Evolutionary conservation across 1,140 invertebrate genomes (phyloP), one percentile per base, ranked within the genome.

Genomic region (Papilio machaon): DNA sequence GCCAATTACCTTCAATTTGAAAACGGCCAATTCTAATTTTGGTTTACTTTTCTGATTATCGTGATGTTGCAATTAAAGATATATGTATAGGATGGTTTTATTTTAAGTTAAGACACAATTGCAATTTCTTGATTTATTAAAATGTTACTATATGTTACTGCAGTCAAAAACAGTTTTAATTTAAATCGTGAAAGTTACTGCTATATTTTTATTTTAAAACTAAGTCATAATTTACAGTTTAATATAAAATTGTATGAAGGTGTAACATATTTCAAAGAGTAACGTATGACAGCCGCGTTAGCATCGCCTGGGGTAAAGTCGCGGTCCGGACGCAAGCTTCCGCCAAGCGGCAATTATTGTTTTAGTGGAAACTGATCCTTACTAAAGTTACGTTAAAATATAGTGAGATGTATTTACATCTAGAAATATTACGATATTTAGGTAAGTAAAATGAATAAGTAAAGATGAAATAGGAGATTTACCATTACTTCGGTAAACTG

Each of bases 1-100:
- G 73, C 52, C 43, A 78, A 78, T 78, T 82, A 76, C 76, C 64
- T 38, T 77, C 77, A 82, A 82, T 73, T 76, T 52, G 74, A 76
- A 43, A 79, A 58, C 73, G 73, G n/a, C 46, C 43, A n/a, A 46
- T 79, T 76, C 78, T 80, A 79, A 82, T 75, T 17, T 70, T 35
- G 30, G 11, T 15, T 70, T 70, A 70, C 11, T 70, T 70, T 70
- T 70, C 9, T 73, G 73, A 52, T 76, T 76, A 47, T 52, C 19
- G 73, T n/a, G 73, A 67, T 67, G 11, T 15, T 67, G 64, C 19
- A 64, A 64, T 64, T 23, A 5, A 60, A 19, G 2, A 17, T 54
- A n/a, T 52, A 58, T 9, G 0, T 49, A 49, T 2, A 43, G 38
- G 38, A 1, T 43, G 38, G 4, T 49, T 49, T 49, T 49, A 49